Base-by-base conservation (phyloP, 1,140 invertebrate species). In the Belonocnema kinseyi region DNA sequence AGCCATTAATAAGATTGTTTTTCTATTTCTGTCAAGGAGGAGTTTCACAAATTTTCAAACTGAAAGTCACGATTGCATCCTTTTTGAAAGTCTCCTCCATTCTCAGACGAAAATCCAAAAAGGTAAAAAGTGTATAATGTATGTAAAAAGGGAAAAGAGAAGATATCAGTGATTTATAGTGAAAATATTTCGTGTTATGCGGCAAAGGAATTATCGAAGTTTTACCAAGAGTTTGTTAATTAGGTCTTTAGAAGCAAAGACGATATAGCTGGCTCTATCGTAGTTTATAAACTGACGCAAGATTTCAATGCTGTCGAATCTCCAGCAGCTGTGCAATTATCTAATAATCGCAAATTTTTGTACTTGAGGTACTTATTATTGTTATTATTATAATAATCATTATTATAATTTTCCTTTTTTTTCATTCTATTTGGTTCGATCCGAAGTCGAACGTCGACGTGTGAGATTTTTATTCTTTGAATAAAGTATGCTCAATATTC, bases 191-290 rank as follows among this genome's bases (percentile, higher is more conserved):
- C 50, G 50, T 26, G 77, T 77, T 77, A 75, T 72, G 16, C 50
- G 51, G 75, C 40, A 54, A 77, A 73, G 21, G 56, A 61, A 61
- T 61, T 61, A 61, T 33, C 21, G 8, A 61, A 33, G 58, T 61
- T 61, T 40, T 61, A 61, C 51, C 58, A 83, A 66, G 66, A 80
- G 79, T 84, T 88, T 89, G 86, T 89, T 88, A 87, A 88, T 81
- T 88, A 89, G 87, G 80, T 87, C 80, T 81, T 46, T 88, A 88
- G 85, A 82, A 78, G 79, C 80, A 82, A 78, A 85, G 80, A 88
- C 86, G 87, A 90, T 85, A 87, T 88, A 89, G 88, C 84, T 90
- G 88, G 88, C 88, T 89, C 88, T 89, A 90, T 89, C 84, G 86
- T 90, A 90, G 86, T 86, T 88, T 84, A 84, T 85, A 86, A 85